Base-by-base conservation (phyloP, 2,888 invertebrate genomes). In the Drosophila neotestacea region DNA sequence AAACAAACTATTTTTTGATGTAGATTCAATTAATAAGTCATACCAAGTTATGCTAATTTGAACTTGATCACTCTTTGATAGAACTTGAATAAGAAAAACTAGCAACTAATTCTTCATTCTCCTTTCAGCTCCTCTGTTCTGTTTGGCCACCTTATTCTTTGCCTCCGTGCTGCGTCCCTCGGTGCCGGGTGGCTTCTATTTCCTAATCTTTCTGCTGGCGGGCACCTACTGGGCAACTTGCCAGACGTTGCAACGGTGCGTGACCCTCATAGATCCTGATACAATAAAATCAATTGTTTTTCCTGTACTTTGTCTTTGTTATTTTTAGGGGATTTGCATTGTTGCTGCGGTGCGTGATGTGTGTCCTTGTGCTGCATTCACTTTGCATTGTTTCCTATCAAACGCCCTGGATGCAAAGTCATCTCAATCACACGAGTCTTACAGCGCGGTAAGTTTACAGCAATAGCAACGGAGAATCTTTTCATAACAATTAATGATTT, bases 211-310 rank as follows among this genome's bases (percentile, higher is more conserved):
- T 92, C 94, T 99, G 90, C 94, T 95, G 13, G 94, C 96, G 30
- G 96, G 97, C 62, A 97, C 98, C 1, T 97, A 96, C 93, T 97
- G 98, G 97, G 95, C 97, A 27, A 95, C 96, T 82, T 96, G 96
- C 89, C 95, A 94, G 82, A 95, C 96, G 66, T 93, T 98, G 69
- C 95, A 95, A 78, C 94, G 92, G 92, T 92, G 81, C 80, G 88
- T 84, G 42, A 48, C 54, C 46, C 36, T 36, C 54, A 44, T 13
- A 46, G 52, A 4, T 10, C 27, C 59, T 27, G 61, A 74, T 82
- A 58, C 69, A 52, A 74, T 82, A 56, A 67, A 52, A 73, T 81
- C 66, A 54, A 78, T 42, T 72, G 73, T 73, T 61, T 28, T 10
- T 30, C 22, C 28, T 34, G 4, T 27, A 36, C 51, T 63, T 55